Evolutionary conservation across 2,797 vertebrate species (phyloP), one percentile per base, ranked within the genome.

Genomic region (Dermochelys coriacea): DNA sequence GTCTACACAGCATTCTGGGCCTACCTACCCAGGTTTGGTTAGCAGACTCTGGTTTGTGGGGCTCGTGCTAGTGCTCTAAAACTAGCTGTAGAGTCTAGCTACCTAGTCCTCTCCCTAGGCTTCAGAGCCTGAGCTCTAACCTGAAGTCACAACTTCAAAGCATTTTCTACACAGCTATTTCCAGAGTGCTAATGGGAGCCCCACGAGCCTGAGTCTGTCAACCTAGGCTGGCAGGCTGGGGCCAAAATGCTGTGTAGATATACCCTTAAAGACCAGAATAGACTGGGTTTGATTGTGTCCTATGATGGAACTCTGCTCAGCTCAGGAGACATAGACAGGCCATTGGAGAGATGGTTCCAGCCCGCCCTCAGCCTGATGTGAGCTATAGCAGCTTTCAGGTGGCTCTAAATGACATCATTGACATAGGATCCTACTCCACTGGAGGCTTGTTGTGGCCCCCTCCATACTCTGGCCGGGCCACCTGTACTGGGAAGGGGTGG

Each of bases 321-420:
- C 0, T 1, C 10, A 34, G 2, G 7, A 52, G 31, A 52, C 0
- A 1, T 16, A 49, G 23, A 31, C 12, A 78, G 75, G 21, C 9
- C 21, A 6, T 34, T 51, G 47, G 12, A 64, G 27, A 50, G 45
- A 34, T n/a, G 4, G 9, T 89, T 51, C 80, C 84, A 8, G 25
- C 45, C 4, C 2, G 79, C 5, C 7, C 45, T 52, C 27, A 25
- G 21, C n/a, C 31, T 49, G 37, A 21, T 21, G 8, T 45, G 47
- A 55, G 12, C 12, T 77, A 55, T 64, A 89, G 79, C 57, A 79
- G 8, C 18, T 49, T 81, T 87, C 31, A 57, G 61, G 18, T 16
- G 31, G 57, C 12, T 68, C 23, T 41, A 37, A 23, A 9, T 74
- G 34, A 6, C 1, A 8, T 74, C 21, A 5, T n/a, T 25, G 27